phyloP scores from a whole-genome alignment of 2,888 invertebrate species.

The Hetaerina titia region DNA sequence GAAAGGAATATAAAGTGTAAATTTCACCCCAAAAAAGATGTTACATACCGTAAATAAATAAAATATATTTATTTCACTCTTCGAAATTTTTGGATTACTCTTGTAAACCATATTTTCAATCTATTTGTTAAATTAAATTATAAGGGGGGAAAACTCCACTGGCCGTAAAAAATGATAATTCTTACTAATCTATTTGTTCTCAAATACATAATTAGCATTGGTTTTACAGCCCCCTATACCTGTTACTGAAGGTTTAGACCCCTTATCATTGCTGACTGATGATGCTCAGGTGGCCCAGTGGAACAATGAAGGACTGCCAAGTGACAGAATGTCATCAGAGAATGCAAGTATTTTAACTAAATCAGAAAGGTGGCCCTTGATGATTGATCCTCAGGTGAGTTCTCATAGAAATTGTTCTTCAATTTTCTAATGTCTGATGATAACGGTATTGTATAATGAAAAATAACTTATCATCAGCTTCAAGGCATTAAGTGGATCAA shows the following conservation, averaged over 20 bases:
- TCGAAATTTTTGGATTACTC: background rate
- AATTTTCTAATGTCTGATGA: background rate
- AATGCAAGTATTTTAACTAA: conserved; percentile 95
- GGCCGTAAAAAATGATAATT: too few relatives aligned
- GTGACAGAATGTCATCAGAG: conserved; percentile 95
- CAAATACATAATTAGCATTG: background rate
- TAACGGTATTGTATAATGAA: background rate
- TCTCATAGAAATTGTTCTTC: background rate
- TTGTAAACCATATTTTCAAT: too few relatives aligned
- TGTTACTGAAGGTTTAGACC: conserved; percentile 88
- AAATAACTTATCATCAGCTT: conserved; percentile 74
- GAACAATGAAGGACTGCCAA: conserved; percentile 96
- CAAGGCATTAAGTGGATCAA: conserved; percentile 98
- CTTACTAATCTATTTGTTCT: background rate
- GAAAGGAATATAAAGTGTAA: too few relatives aligned
- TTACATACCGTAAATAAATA: too few relatives aligned
- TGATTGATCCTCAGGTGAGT: conserved; percentile 93
- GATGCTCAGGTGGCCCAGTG: conserved; percentile 95
- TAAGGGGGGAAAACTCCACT: too few relatives aligned
- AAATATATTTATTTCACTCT: background rate
- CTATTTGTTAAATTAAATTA: too few relatives aligned
- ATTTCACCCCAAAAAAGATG: too few relatives aligned
- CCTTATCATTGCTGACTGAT: conserved; percentile 91
- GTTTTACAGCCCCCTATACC: conserved; percentile 85
- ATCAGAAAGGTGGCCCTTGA: conserved; percentile 95